These are phyloP conservation scores for Drosophila repletoides DNA, from an alignment of 1,140 invertebrate genomes.

Conservation along the genomic window DNA sequence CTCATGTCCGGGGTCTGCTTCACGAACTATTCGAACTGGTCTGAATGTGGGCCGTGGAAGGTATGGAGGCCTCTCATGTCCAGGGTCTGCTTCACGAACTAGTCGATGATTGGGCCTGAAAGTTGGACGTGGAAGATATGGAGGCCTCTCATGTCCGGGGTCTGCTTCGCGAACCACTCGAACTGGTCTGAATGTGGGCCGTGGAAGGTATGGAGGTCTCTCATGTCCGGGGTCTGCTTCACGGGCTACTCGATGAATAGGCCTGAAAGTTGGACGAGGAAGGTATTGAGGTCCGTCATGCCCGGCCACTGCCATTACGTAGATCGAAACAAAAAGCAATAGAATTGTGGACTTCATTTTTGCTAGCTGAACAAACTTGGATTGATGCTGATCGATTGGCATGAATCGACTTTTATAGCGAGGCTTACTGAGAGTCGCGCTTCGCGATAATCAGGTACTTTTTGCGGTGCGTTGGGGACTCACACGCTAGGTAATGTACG, in stretches of 20 bases:
- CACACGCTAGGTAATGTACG: not conserved
- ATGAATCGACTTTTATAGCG: constrained; percentile 5
- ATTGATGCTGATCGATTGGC: not conserved
- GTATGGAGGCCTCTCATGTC: constrained; percentile 8
- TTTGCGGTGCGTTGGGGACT: not conserved
- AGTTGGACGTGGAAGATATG: not conserved
- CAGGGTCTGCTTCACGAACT: not conserved
- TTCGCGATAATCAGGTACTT: not conserved
- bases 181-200: constrained; percentile 5
- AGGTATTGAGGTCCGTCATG: too few relatives aligned
- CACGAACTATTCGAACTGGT: not conserved
- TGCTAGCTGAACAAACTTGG: not conserved
- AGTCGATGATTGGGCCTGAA: not conserved
- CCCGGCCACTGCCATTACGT: too few relatives aligned
- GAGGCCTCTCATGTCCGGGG: not conserved
- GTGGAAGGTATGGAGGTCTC: not conserved
- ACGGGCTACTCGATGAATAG: not conserved
- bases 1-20: not conserved
- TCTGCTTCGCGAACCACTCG: not conserved
- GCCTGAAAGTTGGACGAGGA: too few relatives aligned
- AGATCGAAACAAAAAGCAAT: not conserved
- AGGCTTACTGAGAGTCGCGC: not conserved
- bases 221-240: not conserved
- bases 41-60: constrained; percentile 4
- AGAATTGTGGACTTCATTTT: constrained; percentile 7